Base-by-base conservation (phyloP, 1,140 invertebrate species). In the Aphis craccivora region DNA sequence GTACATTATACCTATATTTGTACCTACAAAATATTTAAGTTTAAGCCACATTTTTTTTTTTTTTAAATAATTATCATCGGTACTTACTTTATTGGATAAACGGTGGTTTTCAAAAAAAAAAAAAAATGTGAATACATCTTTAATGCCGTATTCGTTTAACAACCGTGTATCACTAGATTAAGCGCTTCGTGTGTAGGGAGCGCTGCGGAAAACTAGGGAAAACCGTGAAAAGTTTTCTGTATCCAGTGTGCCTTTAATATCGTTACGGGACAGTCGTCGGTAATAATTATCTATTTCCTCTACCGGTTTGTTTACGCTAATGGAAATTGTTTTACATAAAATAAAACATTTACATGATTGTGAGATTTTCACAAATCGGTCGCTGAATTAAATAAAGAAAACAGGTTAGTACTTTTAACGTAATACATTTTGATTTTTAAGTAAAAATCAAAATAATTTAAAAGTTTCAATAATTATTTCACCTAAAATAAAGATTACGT, bases 161-260 rank as follows among this genome's bases (percentile, higher is more conserved):
- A 90, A 90, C 30, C 37, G 55, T n/a, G 22, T 37, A 55, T 90
- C 11, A 43, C 25, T 67, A 43, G 37, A 67, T 67, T 67, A 67
- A 60, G 88, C 11, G 37, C 14, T 90, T 67, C 23, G 55, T 25
- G 48, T 55, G 8, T 53, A 93, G 91, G 45, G 45, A 55, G 91
- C 91, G 91, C 91, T 93, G 91, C 48, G 35, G 91, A 93, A 93
- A 93, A 37, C 76, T 40, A 84, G 81, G 81, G 45, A 86, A 93
- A 84, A 55, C 91, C n/a, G n/a, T 83, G 45, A 53, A 93, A 86
- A 93, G 48, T 86, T 86, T 43, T 45, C n/a, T 18, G 91, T 40
- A 93, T 55, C 35, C 81, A 93, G 91, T 93, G 91, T 86, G 48
- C 23, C 48, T 84, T 83, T 86, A 55, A 84, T 84, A 30, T 55